Conservation (phyloP, 2,113 vertebrate genomes). For the Ciconia boyciana region DNA sequence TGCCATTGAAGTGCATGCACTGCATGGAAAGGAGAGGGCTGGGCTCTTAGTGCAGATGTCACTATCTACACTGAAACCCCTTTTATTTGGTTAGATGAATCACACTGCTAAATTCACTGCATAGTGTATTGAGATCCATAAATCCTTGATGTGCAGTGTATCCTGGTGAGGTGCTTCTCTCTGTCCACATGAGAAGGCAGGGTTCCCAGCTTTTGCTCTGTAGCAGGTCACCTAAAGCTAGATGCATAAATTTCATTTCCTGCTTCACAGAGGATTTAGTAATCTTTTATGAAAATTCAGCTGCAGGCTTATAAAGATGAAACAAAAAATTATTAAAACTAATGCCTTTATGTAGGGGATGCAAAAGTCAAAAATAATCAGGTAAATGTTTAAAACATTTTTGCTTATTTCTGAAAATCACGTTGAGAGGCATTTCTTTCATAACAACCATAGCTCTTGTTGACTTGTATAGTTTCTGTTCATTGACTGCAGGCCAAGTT, state of each 20-base stretch:
- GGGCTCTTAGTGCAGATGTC: not conserved
- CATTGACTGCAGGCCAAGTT: slow-evolving; percentile 13
- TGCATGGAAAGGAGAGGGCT: not conserved
- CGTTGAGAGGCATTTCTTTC: not conserved
- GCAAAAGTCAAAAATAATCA: not conserved
- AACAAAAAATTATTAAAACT: not conserved
- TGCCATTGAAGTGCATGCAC: not conserved
- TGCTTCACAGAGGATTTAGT: not conserved
- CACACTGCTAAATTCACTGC: not conserved
- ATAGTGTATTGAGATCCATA: not conserved
- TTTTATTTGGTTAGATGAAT: not conserved
- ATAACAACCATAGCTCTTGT: not conserved
- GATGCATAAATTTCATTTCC: not conserved
- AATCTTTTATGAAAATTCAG: not conserved
- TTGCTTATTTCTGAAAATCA: slow-evolving; percentile 7
- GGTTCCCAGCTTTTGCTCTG: not conserved
- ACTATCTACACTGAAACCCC: not conserved
- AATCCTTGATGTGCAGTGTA: not conserved
- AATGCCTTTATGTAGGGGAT: not conserved
- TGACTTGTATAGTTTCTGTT: not conserved
- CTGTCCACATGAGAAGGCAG: not conserved
- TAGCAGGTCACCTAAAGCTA: not conserved
- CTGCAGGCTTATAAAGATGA: not conserved
- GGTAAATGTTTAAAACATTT: not conserved
- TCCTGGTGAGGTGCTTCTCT: not conserved